Evolutionary conservation across 1,140 invertebrate species (phyloP).

Genomic region (Diorhabda carinulata): DNA sequence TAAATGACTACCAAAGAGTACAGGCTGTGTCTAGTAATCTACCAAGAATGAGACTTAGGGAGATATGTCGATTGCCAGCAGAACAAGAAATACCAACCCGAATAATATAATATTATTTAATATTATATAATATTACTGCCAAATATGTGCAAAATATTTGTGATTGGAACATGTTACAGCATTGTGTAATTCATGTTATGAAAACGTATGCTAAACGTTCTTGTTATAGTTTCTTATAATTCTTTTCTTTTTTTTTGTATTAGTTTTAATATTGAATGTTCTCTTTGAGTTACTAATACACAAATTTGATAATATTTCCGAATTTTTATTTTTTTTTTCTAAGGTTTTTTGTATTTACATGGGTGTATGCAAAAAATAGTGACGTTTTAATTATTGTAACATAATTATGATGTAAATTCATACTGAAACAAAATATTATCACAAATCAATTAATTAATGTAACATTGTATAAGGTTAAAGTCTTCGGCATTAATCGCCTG

Average conservation of each 20-base stretch:
- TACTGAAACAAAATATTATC: too few relatives aligned
- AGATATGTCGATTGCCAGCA: neutral
- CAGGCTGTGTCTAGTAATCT: neutral
- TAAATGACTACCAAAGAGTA: neutral
- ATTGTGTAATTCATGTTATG: neutral
- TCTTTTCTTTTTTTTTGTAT: neutral
- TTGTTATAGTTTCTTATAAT: neutral
- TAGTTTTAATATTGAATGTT: neutral
- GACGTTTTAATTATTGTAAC: too few relatives aligned
- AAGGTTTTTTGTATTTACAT: too few relatives aligned
- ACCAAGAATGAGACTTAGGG: neutral
- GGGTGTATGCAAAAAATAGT: too few relatives aligned
- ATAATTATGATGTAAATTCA: too few relatives aligned
- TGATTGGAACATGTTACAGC: constrained; percentile 1
- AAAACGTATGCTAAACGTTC: neutral
- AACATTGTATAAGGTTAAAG: too few relatives aligned
- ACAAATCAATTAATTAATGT: too few relatives aligned
- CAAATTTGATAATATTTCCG: too few relatives aligned
- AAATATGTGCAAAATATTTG: neutral
- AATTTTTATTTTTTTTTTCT: too few relatives aligned
- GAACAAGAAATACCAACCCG: neutral
- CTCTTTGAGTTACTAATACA: too few relatives aligned
- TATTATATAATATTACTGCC: neutral
- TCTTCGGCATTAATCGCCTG: too few relatives aligned
- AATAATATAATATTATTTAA: too few relatives aligned